Percentiles rank a stretch among this genome's conserved stretches.
These are phyloP conservation scores for Brachionus angularis DNA, from an alignment of 1,140 invertebrate species.

Conservation along the genomic window DNA sequence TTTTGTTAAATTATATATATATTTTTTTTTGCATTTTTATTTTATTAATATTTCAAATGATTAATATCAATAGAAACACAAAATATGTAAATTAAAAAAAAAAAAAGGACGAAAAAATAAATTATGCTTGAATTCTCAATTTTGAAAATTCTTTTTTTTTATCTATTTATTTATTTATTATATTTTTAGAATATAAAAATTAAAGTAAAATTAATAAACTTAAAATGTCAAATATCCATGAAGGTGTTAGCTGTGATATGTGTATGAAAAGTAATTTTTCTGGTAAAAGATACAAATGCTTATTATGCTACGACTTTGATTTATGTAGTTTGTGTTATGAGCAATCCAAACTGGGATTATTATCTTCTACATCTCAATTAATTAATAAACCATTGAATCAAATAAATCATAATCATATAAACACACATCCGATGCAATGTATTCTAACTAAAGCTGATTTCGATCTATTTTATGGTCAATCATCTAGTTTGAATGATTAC, in stretches of 20 bases:
- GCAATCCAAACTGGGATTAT: not conserved
- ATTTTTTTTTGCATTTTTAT: no score
- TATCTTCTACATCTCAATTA: no score
- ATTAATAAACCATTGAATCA: conserved; percentile 5
- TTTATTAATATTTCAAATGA: no score
- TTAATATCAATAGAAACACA: no score
- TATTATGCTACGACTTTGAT: conserved; percentile 98
- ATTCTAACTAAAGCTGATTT: conserved; percentile 55
- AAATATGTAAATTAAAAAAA: no score
- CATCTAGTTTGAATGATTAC: not conserved
- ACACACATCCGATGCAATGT: conserved; percentile 42
- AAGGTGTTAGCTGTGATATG: conserved; percentile 92
- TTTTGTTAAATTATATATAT: no score
- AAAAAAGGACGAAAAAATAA: no score
- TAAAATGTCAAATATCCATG: conserved; percentile 37
- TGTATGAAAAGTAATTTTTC: conserved; percentile 96
- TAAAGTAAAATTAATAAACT: no score
- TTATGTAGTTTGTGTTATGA: conserved; percentile 93
- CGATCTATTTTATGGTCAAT: conserved; percentile 9
- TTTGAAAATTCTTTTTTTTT: no score
- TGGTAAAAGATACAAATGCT: conserved; percentile 93
- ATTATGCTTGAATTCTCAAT: no score
- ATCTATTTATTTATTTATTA: no score
- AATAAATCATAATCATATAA: conserved; percentile 23
- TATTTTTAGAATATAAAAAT: no score